Evolutionary conservation across 2,113 vertebrate genomes (phyloP).

Genomic region (Plectropomus leopardus): DNA sequence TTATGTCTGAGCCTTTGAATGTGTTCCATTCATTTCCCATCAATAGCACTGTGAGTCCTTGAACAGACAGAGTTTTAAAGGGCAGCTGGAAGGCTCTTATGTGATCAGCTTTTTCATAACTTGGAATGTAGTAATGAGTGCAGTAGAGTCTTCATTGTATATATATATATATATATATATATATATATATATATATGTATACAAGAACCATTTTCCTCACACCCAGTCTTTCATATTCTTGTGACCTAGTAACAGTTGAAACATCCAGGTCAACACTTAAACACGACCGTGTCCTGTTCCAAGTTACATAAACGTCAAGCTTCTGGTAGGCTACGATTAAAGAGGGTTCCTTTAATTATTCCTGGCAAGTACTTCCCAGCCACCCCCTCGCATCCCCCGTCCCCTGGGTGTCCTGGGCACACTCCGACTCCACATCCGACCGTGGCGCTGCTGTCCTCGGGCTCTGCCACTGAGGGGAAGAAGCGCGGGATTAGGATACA

Average conservation of each 20-base stretch:
- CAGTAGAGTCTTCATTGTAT: background rate
- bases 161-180: too few relatives aligned
- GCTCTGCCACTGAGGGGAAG: constrained; percentile 48
- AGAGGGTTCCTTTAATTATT: constrained; percentile 57
- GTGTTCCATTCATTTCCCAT: constrained; percentile 37
- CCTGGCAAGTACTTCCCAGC: constrained; percentile 36
- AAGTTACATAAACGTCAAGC: constrained; percentile 71
- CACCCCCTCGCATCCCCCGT: background rate
- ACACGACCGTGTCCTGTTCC: constrained; percentile 2
- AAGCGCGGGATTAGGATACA: constrained; percentile 67
- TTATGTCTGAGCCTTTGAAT: constrained; percentile 63
- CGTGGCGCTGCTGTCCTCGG: constrained; percentile 35
- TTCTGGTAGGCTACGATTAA: constrained; percentile 46
- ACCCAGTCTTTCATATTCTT: constrained; percentile 13
- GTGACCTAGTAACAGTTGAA: constrained; percentile 28
- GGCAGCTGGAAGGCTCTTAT: constrained; percentile 2
- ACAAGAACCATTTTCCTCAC: background rate
- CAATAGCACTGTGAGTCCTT: constrained; percentile 38
- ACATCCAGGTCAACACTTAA: constrained; percentile 59
- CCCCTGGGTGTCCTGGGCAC: constrained; percentile 19
- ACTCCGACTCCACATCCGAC: constrained; percentile 34
- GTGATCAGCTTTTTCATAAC: background rate
- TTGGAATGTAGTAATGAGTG: background rate
- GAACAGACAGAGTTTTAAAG: constrained; percentile 13
- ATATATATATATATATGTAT: too few relatives aligned